phyloP scores from a whole-genome alignment of 2,888 invertebrate species.

The Cephus runcator region DNA sequence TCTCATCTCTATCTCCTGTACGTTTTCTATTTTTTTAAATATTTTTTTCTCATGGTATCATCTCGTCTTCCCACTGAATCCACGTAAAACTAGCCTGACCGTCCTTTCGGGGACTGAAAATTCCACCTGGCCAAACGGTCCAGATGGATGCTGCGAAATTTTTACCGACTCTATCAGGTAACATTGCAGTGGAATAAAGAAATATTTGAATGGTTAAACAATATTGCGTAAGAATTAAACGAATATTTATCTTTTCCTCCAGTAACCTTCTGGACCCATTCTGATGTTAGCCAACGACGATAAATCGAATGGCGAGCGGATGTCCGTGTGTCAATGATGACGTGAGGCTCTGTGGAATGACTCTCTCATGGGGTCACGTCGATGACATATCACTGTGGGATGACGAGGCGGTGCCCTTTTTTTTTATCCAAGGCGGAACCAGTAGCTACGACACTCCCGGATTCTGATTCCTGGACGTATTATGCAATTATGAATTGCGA shows the following conservation, averaged over 20 bases:
- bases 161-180: neutral
- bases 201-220: neutral
- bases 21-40: neutral
- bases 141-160: neutral
- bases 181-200: too few relatives aligned
- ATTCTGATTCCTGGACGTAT: slow-evolving; percentile 26
- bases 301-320: neutral
- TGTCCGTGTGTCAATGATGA: slow-evolving; percentile 25
- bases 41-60: slow-evolving; percentile 13
- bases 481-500: slow-evolving; percentile 20
- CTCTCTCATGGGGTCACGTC: slow-evolving; percentile 14
- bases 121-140: neutral
- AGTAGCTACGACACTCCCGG: neutral
- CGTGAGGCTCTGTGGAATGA: slow-evolving; percentile 24
- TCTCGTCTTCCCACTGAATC: slow-evolving; percentile 8
- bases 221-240: neutral
- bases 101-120: neutral
- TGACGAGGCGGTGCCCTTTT: slow-evolving; percentile 29
- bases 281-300: neutral
- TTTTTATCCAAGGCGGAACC: slow-evolving; percentile 9
- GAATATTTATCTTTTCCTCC: neutral
- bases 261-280: neutral
- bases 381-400: slow-evolving; percentile 33
- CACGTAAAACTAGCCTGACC: slow-evolving; percentile 15
- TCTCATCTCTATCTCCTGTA: slow-evolving; percentile 11